Conservation (phyloP, 2,888 invertebrate species). For the Cephalotes varians region DNA sequence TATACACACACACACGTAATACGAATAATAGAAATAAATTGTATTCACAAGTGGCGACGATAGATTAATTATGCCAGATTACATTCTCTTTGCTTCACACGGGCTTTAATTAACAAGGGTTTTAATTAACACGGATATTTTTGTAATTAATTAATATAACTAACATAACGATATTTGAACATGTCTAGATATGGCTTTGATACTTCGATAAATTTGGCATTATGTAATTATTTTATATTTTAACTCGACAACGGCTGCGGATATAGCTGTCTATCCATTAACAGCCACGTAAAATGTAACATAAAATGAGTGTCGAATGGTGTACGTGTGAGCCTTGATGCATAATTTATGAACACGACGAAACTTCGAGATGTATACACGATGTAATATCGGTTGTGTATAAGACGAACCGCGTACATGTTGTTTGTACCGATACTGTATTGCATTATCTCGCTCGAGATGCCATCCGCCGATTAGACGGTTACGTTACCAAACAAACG, state of each 20-base stretch:
- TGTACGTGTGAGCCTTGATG: neutral
- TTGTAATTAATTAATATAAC: neutral
- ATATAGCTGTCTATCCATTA: neutral
- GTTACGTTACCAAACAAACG: conserved; percentile 11
- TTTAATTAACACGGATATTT: neutral
- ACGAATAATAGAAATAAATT: neutral
- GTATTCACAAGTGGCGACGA: too few relatives aligned
- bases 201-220: neutral
- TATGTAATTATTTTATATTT: neutral
- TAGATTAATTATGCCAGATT: neutral
- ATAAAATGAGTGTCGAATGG: neutral
- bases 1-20: neutral
- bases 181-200: neutral
- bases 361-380: conserved; percentile 24
- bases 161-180: neutral
- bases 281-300: neutral
- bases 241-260: neutral
- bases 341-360: neutral
- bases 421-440: neutral
- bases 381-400: conserved; percentile 1
- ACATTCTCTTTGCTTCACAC: neutral
- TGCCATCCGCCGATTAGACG: conserved; percentile 5
- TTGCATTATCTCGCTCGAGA: conserved; percentile 20
- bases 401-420: neutral
- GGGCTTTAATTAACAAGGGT: neutral